Evolutionary conservation across 2,888 invertebrate genomes (phyloP), one percentile per base, ranked within the genome.

Genomic region (Dasypolia templi): DNA sequence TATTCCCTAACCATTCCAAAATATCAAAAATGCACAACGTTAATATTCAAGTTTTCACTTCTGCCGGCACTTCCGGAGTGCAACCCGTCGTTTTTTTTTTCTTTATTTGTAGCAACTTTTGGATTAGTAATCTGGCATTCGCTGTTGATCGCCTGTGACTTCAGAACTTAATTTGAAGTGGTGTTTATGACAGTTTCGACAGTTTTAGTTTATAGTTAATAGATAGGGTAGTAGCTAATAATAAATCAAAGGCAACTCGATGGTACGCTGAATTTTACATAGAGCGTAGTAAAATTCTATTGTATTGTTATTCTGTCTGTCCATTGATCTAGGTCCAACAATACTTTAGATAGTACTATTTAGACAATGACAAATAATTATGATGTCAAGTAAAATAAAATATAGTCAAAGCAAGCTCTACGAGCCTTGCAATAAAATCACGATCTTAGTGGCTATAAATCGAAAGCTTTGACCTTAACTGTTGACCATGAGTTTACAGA

Each of bases 231-330:
- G 29, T 39, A n/a, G 19, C 14, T 1, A 49, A 7, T 6, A 42
- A 58, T 74, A 32, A 42, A 59, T 74, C 42, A 49, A 58, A 39
- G 2, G 2, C n/a, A n/a, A 22, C 46, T 1, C 7, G 55, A 12
- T 29, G 35, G 26, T 35, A 17, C 19, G 29, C 11, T 79, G 79
- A 75, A 59, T 59, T 53, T n/a, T n/a, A n/a, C n/a, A 46, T 53
- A 26, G 59, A 32, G 9, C 51, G 22, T 72, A 22, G 2, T 72
- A 51, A 53, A 39, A 39, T 55, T 55, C 65, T 26, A 76, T 76
- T 76, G 61, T 62, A 26, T 44, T 76, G 81, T 76, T 42, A 81
- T 35, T 81, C 42, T 44, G 22, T 39, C 29, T 75, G 55, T 76
- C 81, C 17, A 62, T 44, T 76, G 32, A 62, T 56, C 29, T 77